Percentiles rank a stretch among this genome's conserved stretches.
Evolutionary conservation across 2,888 invertebrate species (phyloP).

Genomic region (Ochropleura plecta): DNA sequence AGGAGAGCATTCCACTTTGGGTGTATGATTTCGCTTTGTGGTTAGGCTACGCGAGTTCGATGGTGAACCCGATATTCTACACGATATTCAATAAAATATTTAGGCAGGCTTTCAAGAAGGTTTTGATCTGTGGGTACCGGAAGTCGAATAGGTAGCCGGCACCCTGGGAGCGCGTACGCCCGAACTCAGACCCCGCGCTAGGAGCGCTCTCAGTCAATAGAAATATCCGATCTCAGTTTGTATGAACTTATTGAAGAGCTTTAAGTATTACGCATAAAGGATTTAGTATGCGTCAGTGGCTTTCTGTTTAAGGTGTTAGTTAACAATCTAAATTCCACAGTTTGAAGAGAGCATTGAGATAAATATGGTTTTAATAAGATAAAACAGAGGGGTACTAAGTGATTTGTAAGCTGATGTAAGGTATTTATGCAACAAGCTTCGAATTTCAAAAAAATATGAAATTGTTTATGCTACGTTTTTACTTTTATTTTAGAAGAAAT

Average conservation of each 20-base stretch:
- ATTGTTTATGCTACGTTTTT: background rate
- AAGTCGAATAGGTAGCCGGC: constrained; percentile 88
- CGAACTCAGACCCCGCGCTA: constrained; percentile 85
- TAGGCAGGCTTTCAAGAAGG: constrained; percentile 97
- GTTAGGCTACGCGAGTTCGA: constrained; percentile 98
- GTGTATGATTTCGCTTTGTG: constrained; percentile 97
- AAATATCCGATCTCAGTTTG: constrained; percentile 86
- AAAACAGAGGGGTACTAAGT: constrained; percentile 4
- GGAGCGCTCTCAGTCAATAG: constrained; percentile 88
- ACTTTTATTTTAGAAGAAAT: too few species aligned
- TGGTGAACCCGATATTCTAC: constrained; percentile 98
- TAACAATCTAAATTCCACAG: constrained; percentile 9
- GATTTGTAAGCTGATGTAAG: background rate
- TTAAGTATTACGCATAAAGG: constrained; percentile 77
- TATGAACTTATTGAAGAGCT: constrained; percentile 80
- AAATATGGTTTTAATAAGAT: constrained; percentile 17
- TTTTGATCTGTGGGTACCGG: constrained; percentile 94
- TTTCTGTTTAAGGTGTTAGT: constrained; percentile 42
- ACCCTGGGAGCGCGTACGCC: constrained; percentile 89
- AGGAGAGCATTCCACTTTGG: constrained; percentile 93
- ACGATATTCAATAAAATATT: constrained; percentile 99
- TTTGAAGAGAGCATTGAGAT: constrained; percentile 10
- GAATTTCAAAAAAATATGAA: background rate
- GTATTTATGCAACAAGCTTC: background rate
- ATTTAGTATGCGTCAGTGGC: constrained; percentile 64